Percentiles rank a stretch among this genome's conserved stretches.
Conservation (phyloP, 2,888 invertebrate species). For the Drosophila demipolita region DNA sequence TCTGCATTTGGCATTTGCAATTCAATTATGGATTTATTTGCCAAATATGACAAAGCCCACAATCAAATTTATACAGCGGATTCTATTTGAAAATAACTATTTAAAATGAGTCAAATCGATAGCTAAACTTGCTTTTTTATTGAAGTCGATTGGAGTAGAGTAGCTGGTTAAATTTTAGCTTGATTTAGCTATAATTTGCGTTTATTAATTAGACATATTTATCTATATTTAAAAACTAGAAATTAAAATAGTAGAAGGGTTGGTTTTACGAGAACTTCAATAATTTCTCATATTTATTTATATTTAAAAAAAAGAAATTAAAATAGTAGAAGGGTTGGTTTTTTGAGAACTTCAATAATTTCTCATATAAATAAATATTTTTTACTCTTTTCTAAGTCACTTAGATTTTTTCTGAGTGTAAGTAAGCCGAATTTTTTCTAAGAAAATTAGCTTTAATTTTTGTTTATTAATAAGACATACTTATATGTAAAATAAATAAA, state of each 20-base stretch:
- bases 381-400: no score
- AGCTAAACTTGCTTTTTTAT: background rate
- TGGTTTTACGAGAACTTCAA: no score
- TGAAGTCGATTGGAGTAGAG: background rate
- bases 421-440: no score
- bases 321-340: no score
- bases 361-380: no score
- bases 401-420: no score
- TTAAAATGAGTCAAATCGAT: background rate
- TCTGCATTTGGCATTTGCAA: slow-evolving; percentile 40
- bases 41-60: slow-evolving; percentile 26
- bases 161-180: background rate
- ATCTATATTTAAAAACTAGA: background rate
- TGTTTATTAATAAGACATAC: no score
- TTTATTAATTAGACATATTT: background rate
- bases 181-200: background rate
- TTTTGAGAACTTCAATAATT: no score
- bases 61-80: slow-evolving; percentile 4
- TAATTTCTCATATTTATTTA: background rate
- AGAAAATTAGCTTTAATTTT: no score
- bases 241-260: no score
- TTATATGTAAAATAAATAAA: no score
- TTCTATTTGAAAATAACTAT: slow-evolving; percentile 2
- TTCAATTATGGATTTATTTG: slow-evolving; percentile 63
- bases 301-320: background rate